These are phyloP conservation scores for Nyctalus aviator DNA, from an alignment of 2,797 vertebrate genomes.

Conservation along the genomic window DNA sequence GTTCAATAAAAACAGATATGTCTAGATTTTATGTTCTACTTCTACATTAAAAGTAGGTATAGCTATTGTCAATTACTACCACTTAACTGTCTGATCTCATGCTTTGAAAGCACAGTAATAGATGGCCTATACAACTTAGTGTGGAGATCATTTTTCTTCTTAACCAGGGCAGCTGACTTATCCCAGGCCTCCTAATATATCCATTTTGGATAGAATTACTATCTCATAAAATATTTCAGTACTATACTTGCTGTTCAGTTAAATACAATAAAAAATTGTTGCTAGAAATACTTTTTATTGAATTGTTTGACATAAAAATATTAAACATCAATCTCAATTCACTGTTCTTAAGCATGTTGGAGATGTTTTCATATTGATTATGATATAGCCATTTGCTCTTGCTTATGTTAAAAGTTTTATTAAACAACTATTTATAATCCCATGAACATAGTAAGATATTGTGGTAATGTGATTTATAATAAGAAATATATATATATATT, in stretches of 20 bases:
- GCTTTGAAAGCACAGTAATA: background rate
- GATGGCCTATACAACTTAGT: constrained; percentile 24
- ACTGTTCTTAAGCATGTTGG: constrained; percentile 63
- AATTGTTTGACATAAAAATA: constrained; percentile 77
- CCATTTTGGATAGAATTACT: constrained; percentile 54
- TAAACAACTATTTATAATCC: constrained; percentile 38
- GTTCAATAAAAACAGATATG: background rate
- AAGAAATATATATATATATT: background rate
- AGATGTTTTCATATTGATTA: constrained; percentile 42
- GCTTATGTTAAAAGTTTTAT: constrained; percentile 64
- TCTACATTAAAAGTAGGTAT: background rate
- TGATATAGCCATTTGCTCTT: background rate
- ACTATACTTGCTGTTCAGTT: constrained; percentile 54
- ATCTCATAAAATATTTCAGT: constrained; percentile 58
- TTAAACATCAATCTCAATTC: constrained; percentile 60
- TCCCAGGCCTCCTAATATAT: constrained; percentile 37
- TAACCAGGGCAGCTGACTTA: constrained; percentile 1
- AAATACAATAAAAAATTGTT: constrained; percentile 55
- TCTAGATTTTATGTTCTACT: background rate
- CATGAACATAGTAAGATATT: background rate
- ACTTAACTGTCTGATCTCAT: background rate
- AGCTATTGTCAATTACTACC: background rate
- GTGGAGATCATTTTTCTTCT: constrained; percentile 55
- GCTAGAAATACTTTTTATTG: constrained; percentile 65
- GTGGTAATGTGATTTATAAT: background rate